Conservation (phyloP, 37 sponge, comb jelly and placozoan species). For the Amphimedon queenslandica region DNA sequence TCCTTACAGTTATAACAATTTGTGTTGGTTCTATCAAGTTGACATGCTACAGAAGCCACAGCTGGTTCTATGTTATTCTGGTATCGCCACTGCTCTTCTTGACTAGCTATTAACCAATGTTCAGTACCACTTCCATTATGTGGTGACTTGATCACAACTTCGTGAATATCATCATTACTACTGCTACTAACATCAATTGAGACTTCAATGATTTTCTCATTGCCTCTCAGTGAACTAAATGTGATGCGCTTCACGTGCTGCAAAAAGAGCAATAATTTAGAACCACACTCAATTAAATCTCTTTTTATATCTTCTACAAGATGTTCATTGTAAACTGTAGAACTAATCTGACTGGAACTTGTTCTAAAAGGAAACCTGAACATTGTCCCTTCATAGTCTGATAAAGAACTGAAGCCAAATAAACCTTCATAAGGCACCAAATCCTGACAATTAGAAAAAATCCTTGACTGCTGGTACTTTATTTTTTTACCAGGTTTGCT, state of each 20-base stretch:
- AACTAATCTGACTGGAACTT: conserved; percentile 23
- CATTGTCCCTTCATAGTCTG: conserved; percentile 43
- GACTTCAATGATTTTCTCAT: background rate
- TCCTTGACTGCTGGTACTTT: conserved; percentile 1
- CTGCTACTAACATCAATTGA: background rate
- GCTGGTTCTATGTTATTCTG: background rate
- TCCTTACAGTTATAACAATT: background rate
- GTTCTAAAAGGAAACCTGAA: conserved; percentile 70
- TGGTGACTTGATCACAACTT: background rate
- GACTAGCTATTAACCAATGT: too few species aligned
- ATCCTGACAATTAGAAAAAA: conserved; percentile 26
- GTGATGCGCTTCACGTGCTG: conserved; percentile 34
- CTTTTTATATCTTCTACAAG: conserved; percentile 12
- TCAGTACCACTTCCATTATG: background rate
- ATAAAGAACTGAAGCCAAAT: conserved; percentile 22
- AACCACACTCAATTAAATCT: conserved; percentile 13
- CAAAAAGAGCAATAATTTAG: conserved; percentile 53
- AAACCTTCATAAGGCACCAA: conserved; percentile 46
- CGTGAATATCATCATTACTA: background rate
- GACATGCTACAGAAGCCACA: background rate
- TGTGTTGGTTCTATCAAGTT: background rate
- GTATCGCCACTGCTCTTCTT: background rate
- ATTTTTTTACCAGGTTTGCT: conserved; percentile 49
- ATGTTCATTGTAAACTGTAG: conserved; percentile 20
- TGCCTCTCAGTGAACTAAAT: conserved; percentile 2